phyloP scores from a whole-genome alignment of 2,113 vertebrate genomes.

The Cochlearius cochlearius region DNA sequence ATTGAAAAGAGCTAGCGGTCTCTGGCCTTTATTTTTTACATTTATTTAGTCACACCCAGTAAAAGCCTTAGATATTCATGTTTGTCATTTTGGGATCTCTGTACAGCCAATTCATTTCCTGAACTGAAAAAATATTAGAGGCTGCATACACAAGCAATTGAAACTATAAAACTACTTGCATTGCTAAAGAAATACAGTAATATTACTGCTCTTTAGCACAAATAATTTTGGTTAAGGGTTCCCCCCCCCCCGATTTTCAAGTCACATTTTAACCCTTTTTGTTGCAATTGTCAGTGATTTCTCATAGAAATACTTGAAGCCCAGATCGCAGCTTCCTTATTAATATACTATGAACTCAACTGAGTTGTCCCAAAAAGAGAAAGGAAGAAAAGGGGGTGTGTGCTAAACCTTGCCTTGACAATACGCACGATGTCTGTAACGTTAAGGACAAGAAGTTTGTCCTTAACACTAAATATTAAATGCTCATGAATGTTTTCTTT shows the following conservation, averaged over 20 bases:
- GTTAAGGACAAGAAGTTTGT: background rate
- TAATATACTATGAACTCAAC: background rate
- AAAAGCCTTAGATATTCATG: constrained; percentile 30
- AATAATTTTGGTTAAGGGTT: background rate
- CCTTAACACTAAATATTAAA: background rate
- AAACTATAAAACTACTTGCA: background rate
- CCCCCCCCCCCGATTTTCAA: background rate
- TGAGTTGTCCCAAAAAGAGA: background rate
- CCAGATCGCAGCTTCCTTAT: background rate
- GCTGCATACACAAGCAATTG: background rate
- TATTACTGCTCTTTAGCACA: background rate
- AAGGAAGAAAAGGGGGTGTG: accelerated
- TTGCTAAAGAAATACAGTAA: background rate
- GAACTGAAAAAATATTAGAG: background rate
- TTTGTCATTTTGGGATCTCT: background rate
- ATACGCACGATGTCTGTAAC: background rate
- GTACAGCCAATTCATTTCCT: background rate
- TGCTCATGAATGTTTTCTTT: background rate
- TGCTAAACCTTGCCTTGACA: background rate
- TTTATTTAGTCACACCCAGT: constrained; percentile 46
- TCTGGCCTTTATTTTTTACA: constrained; percentile 34
- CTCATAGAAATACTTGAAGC: background rate
- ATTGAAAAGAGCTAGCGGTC: constrained; percentile 9
- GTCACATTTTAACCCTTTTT: background rate
- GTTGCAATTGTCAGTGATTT: background rate